Conservation (phyloP, 1,140 invertebrate genomes). For the Brachionus koreanus region DNA sequence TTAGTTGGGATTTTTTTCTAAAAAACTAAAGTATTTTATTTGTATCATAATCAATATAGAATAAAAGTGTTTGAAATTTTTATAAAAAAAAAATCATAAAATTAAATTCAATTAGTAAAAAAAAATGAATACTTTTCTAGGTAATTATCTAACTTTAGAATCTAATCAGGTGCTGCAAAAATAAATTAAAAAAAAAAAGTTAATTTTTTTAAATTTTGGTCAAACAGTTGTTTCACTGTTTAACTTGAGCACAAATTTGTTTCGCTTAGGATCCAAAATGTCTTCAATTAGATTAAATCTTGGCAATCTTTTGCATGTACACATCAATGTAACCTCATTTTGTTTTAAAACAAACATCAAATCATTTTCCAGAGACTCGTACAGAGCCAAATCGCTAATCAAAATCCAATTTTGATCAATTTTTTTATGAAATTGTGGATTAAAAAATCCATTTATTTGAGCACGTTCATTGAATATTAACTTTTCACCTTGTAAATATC, state of each 20-base stretch:
- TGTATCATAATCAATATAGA: not conserved
- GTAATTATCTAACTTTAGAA: not conserved
- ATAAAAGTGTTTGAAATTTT: not conserved
- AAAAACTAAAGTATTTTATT: not conserved
- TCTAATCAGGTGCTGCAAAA: not conserved
- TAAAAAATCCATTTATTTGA: not conserved
- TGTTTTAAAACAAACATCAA: conserved; percentile 43
- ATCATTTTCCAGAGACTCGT: conserved; percentile 3
- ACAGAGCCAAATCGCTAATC: conserved; percentile 1
- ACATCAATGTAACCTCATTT: conserved; percentile 37
- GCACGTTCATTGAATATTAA: conserved; percentile 21
- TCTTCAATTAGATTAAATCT: conserved; percentile 71
- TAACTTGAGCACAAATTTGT: conserved; percentile 85
- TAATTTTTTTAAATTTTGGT: not conserved
- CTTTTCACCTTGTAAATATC: conserved; percentile 65
- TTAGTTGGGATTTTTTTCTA: not conserved
- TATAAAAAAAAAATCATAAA: not conserved
- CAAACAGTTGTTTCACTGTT: conserved; percentile 94
- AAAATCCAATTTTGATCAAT: conserved; percentile 43
- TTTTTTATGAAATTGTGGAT: conserved; percentile 28
- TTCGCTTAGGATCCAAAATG: conserved; percentile 87
- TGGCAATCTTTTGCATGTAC: conserved; percentile 33
- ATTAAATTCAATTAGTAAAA: not conserved
- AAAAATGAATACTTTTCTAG: not conserved
- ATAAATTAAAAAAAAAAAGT: conserved; percentile 2